Evolutionary conservation across 2,888 invertebrate species (phyloP).

Genomic region (Lithophane socia): DNA sequence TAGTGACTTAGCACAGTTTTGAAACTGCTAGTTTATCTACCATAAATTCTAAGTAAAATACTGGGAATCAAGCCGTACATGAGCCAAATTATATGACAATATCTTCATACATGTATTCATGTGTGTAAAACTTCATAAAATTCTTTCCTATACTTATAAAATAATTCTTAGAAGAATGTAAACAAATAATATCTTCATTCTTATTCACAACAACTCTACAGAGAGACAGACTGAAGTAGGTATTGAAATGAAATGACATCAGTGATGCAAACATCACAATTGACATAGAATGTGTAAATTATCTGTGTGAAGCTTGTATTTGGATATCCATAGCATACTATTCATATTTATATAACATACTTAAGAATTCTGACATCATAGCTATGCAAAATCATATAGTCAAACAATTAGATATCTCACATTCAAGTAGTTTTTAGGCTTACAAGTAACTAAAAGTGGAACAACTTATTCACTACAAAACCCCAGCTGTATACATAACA

Average conservation of each 20-base stretch:
- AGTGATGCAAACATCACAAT: conserved; percentile 46
- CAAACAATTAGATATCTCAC: conserved; percentile 22
- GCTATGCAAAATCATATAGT: conserved; percentile 25
- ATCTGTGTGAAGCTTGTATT: conserved; percentile 26
- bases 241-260: conserved; percentile 21
- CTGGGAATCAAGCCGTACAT: neutral
- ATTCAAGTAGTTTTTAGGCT: conserved; percentile 14
- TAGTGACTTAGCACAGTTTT: neutral
- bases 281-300: conserved; percentile 44
- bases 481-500: conserved; percentile 45
- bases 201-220: conserved; percentile 2
- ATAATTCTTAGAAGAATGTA: conserved; percentile 9
- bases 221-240: conserved; percentile 3
- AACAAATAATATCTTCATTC: conserved; percentile 10
- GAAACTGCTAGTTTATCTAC: neutral
- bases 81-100: neutral
- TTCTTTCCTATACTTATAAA: neutral
- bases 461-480: conserved; percentile 21
- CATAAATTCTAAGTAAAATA: neutral
- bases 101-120: neutral
- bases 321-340: conserved; percentile 15
- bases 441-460: conserved; percentile 8
- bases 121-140: neutral
- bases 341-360: conserved; percentile 46
- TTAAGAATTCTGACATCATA: conserved; percentile 55